Evolutionary conservation across 2,888 invertebrate genomes (phyloP).

Genomic region (Escarpia spicata): DNA sequence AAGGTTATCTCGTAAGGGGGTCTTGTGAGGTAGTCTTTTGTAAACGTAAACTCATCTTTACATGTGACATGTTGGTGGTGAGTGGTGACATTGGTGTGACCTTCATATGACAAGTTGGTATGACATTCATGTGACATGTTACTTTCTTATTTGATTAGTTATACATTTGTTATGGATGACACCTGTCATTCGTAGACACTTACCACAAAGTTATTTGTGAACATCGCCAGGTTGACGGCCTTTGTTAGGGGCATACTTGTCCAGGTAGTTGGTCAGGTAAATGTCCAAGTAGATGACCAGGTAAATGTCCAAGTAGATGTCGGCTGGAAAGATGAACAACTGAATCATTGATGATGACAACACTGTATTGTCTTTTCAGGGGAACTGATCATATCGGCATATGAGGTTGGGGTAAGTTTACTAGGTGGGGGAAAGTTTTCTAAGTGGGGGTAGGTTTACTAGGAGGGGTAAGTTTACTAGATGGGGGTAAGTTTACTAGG

Average conservation of each 20-base stretch:
- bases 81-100: no score
- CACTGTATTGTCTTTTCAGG: conserved; percentile 46
- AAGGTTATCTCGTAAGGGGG: no score
- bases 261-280: background rate
- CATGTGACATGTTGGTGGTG: no score
- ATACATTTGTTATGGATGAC: no score
- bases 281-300: no score
- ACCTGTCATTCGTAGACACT: background rate
- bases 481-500: no score
- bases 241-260: background rate
- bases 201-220: background rate
- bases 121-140: no score
- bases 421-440: background rate
- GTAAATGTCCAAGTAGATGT: background rate
- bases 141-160: no score
- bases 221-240: background rate
- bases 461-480: no score
- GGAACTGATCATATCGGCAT: conserved; percentile 54
- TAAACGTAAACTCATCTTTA: no score
- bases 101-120: no score
- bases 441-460: conserved; percentile 53
- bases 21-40: no score
- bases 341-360: background rate
- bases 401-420: conserved; percentile 56
- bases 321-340: background rate